These are phyloP conservation scores for Umimayanthus kanabou DNA, from an alignment of 92 coral and sea anemone genomes.

Conservation along the genomic window DNA sequence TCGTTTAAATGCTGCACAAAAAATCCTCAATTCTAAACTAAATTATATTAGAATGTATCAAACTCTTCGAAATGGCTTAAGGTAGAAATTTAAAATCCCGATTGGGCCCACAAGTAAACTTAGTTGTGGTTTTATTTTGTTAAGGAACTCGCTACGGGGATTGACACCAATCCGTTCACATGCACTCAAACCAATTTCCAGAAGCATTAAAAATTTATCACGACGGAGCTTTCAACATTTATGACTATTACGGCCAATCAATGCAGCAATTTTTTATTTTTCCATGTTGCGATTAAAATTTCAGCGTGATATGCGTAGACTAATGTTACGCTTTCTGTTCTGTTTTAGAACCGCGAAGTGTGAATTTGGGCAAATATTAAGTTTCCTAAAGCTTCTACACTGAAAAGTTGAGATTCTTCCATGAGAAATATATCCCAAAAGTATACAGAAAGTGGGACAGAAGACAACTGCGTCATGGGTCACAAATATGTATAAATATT, in stretches of 20 bases:
- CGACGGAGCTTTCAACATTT: conserved; percentile 1
- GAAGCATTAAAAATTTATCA: conserved; percentile 30
- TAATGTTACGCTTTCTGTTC: neutral
- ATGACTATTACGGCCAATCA: conserved; percentile 5
- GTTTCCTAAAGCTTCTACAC: neutral
- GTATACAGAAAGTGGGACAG: neutral
- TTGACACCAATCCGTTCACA: neutral
- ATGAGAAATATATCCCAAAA: neutral
- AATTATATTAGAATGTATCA: neutral
- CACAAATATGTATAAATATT: neutral
- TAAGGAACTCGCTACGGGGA: neutral
- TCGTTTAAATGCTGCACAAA: neutral
- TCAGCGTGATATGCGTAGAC: neutral
- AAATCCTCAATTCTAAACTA: neutral
- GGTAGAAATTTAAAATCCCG: neutral
- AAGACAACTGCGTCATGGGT: neutral
- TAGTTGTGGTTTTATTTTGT: conserved; percentile 25
- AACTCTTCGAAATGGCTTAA: neutral
- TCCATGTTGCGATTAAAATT: neutral
- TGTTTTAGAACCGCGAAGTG: neutral
- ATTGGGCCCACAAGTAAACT: neutral
- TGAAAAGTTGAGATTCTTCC: neutral
- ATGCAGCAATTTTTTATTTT: neutral
- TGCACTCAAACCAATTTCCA: conserved; percentile 4
- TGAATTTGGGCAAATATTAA: neutral